Conservation (phyloP, 2,797 vertebrate species). For the Pogonophryne albipinna region DNA sequence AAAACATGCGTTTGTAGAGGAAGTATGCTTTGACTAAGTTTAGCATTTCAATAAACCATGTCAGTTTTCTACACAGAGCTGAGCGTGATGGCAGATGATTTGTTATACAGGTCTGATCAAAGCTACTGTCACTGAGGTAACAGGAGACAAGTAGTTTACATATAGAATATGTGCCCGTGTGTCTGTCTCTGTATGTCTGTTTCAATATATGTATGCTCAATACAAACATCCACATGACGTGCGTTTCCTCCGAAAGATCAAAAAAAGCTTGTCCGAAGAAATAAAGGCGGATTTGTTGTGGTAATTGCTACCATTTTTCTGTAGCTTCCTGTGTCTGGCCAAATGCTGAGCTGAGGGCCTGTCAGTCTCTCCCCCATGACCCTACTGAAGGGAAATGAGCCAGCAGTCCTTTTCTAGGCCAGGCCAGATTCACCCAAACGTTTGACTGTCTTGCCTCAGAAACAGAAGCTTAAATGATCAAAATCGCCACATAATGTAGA, state of each 20-base stretch:
- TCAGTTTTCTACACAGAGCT: constrained; percentile 43
- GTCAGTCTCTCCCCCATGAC: constrained; percentile 38
- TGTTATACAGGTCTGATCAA: constrained; percentile 47
- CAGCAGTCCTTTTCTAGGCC: constrained; percentile 35
- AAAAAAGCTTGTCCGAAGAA: constrained; percentile 59
- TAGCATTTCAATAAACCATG: constrained; percentile 59
- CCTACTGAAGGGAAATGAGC: constrained; percentile 44
- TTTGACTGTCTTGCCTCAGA: neutral
- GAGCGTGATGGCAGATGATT: constrained; percentile 43
- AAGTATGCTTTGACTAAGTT: constrained; percentile 41
- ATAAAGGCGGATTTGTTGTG: constrained; percentile 67
- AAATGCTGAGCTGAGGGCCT: constrained; percentile 41
- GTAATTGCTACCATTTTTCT: constrained; percentile 78
- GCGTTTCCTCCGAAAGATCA: constrained; percentile 56
- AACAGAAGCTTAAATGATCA: constrained; percentile 18
- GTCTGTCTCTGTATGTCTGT: constrained; percentile 13
- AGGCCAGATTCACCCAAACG: constrained; percentile 25
- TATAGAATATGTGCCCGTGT: neutral
- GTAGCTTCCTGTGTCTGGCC: constrained; percentile 75
- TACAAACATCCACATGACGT: constrained; percentile 52
- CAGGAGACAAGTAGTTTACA: constrained; percentile 37
- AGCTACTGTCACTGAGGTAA: constrained; percentile 41
- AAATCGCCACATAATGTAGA: constrained; percentile 10
- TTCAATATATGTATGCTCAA: constrained; percentile 29
- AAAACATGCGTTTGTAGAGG: constrained; percentile 41